Conservation (phyloP, 2,797 vertebrate genomes). For the Lacerta bilineata region DNA sequence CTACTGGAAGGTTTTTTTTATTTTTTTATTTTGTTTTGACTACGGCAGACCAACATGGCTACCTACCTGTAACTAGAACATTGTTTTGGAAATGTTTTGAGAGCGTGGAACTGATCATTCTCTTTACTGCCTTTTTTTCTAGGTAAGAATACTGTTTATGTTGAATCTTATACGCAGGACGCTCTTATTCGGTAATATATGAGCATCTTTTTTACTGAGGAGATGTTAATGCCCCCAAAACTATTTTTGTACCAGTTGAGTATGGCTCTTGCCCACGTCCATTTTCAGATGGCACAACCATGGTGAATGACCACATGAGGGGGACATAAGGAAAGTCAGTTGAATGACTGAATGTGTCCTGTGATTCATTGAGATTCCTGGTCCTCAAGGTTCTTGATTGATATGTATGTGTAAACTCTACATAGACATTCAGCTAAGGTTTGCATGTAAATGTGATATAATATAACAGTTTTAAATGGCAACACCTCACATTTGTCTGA, state of each 20-base stretch:
- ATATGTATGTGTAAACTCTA: neutral
- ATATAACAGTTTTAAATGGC: neutral
- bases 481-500: neutral
- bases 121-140: slow-evolving; percentile 67
- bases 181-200: slow-evolving; percentile 77
- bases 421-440: neutral
- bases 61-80: neutral
- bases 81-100: slow-evolving; percentile 50
- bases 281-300: neutral
- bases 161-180: slow-evolving; percentile 59
- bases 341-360: neutral
- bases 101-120: slow-evolving; percentile 37
- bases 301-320: neutral
- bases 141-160: slow-evolving; percentile 75
- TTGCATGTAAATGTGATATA: too few relatives aligned
- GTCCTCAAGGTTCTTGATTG: too few relatives aligned
- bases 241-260: neutral
- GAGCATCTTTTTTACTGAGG: slow-evolving; percentile 55
- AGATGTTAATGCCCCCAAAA: neutral
- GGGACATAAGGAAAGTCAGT: neutral
- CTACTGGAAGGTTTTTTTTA: too few relatives aligned
- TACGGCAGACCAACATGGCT: too few relatives aligned
- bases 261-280: neutral
- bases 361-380: neutral
- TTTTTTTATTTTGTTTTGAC: too few relatives aligned